phyloP scores from a whole-genome alignment of 2,113 vertebrate species.

The Scomber scombrus region DNA sequence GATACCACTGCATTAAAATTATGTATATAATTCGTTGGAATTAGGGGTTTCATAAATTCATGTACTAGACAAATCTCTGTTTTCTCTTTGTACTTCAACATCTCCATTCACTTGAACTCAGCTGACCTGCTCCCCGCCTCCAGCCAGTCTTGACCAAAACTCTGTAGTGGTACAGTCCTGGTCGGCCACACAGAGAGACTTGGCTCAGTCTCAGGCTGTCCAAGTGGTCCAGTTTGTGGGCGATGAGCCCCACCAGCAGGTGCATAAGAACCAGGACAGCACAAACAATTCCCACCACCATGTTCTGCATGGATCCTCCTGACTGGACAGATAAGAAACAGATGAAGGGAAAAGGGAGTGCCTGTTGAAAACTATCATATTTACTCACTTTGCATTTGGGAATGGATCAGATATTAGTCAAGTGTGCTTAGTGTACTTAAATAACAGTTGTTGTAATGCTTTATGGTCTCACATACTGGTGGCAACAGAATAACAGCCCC shows the following conservation, averaged over 20 bases:
- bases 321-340: conserved; percentile 62
- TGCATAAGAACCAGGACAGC: conserved; percentile 81
- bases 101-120: not conserved
- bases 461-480: conserved; percentile 76
- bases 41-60: not conserved
- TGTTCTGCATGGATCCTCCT: conserved; percentile 69
- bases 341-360: not conserved
- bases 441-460: not conserved
- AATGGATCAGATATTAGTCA: not conserved
- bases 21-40: not conserved
- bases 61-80: not conserved
- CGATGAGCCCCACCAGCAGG: conserved; percentile 81
- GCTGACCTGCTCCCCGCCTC: conserved; percentile 83
- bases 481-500: conserved; percentile 83
- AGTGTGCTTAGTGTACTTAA: not conserved
- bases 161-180: conserved; percentile 84
- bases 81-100: not conserved
- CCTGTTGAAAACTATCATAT: not conserved
- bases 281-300: conserved; percentile 82
- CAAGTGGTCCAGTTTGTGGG: conserved; percentile 87
- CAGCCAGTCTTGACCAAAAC: conserved; percentile 88
- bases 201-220: conserved; percentile 80
- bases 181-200: conserved; percentile 84
- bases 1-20: not conserved
- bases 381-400: not conserved